Evolutionary conservation across 2,888 invertebrate genomes (phyloP).

Genomic region (Lithophane semibrunnea): DNA sequence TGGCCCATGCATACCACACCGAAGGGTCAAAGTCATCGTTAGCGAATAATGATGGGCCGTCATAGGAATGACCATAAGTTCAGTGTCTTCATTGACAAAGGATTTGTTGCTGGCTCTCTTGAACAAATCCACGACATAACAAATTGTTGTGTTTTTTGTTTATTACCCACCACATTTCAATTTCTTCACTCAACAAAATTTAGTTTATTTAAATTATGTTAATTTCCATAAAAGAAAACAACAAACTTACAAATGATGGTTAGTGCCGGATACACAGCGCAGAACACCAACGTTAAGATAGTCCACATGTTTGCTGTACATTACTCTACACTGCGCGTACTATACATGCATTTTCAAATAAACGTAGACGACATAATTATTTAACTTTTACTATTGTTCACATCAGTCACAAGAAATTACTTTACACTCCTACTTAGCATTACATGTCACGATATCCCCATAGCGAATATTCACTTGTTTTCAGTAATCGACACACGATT

Average conservation of each 20-base stretch:
- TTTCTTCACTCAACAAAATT: no score
- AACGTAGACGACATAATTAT: not conserved
- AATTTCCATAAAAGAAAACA: not conserved
- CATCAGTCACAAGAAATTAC: slow-evolving; percentile 22
- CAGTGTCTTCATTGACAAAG: no score
- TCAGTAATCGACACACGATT: not conserved
- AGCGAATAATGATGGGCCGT: no score
- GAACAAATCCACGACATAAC: no score
- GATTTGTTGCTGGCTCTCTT: no score
- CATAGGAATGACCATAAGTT: no score
- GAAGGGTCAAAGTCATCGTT: no score
- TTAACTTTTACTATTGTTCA: slow-evolving; percentile 17
- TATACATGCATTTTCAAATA: slow-evolving; percentile 4
- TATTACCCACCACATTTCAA: no score
- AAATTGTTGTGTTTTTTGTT: no score
- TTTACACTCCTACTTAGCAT: not conserved
- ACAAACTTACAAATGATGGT: slow-evolving; percentile 23
- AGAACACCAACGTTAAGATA: slow-evolving; percentile 2
- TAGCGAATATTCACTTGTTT: slow-evolving; percentile 24
- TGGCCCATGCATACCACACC: no score
- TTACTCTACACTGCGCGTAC: slow-evolving; percentile 10
- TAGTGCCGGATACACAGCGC: slow-evolving; percentile 8
- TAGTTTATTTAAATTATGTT: no score
- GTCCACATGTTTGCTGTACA: slow-evolving; percentile 13
- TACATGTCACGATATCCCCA: slow-evolving; percentile 18